These are phyloP conservation scores for Cordilura impudica DNA, from an alignment of 2,888 invertebrate species.

Conservation along the genomic window DNA sequence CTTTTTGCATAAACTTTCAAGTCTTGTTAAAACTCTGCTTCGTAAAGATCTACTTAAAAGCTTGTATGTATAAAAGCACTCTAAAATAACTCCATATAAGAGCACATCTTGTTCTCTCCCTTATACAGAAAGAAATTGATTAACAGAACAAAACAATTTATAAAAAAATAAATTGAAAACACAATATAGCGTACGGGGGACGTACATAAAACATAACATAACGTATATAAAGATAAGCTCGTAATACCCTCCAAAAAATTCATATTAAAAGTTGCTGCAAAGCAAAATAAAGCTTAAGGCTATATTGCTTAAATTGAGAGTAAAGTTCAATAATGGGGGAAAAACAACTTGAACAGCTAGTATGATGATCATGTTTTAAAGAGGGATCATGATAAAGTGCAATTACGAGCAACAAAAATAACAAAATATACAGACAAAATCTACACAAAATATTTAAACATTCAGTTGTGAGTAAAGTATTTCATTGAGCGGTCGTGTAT, in stretches of 20 bases:
- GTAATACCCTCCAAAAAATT: no score
- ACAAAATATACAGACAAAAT: constrained; percentile 20
- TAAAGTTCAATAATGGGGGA: neutral
- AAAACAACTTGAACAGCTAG: constrained; percentile 53
- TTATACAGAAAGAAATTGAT: neutral
- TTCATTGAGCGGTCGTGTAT: constrained; percentile 38
- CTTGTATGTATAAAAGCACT: neutral
- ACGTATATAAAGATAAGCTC: neutral
- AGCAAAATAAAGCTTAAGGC: neutral
- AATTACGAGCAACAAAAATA: constrained; percentile 41
- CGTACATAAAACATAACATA: no score
- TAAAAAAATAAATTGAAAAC: no score
- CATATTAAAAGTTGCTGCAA: no score
- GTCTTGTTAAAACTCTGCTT: neutral
- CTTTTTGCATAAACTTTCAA: neutral
- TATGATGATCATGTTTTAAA: constrained; percentile 26
- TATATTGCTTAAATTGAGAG: constrained; percentile 12
- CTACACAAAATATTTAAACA: constrained; percentile 27
- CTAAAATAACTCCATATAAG: constrained; percentile 27
- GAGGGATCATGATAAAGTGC: constrained; percentile 56
- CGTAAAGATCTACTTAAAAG: constrained; percentile 38
- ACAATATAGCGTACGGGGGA: no score
- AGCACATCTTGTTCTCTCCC: constrained; percentile 21
- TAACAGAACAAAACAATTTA: neutral
- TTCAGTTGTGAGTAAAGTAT: constrained; percentile 54